A percentile compares a stretch with the other conserved stretches of the same genome.
Conservation (phyloP, 2,888 invertebrate species). For the Cactoblastis cactorum region DNA sequence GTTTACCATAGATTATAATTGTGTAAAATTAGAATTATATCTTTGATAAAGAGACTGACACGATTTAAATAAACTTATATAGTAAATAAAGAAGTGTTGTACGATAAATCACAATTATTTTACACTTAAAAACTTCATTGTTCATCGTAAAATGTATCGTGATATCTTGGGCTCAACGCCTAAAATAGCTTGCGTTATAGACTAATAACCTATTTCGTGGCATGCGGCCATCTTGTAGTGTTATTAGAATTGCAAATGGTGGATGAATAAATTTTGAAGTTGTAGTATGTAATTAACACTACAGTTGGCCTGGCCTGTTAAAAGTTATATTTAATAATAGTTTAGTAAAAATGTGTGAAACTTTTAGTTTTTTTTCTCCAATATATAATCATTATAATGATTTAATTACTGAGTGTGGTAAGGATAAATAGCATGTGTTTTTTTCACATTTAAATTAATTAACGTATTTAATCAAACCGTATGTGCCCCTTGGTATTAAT, state of each 20-base stretch:
- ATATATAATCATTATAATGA: no score
- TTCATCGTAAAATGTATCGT: not conserved
- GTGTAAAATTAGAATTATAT: no score
- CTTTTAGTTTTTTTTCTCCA: no score
- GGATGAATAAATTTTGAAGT: slow-evolving; percentile 22
- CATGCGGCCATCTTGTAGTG: slow-evolving; percentile 23
- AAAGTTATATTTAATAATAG: not conserved
- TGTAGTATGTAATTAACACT: slow-evolving; percentile 12
- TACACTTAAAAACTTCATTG: not conserved
- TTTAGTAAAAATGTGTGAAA: no score
- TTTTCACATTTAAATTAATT: no score
- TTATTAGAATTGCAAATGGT: slow-evolving; percentile 27
- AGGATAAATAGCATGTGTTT: no score
- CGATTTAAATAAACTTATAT: not conserved
- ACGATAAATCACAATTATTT: slow-evolving; percentile 4
- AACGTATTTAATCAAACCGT: no score
- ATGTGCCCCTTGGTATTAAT: no score
- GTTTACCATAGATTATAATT: no score
- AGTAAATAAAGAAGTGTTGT: not conserved
- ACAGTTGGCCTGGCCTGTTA: not conserved
- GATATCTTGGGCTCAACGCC: not conserved
- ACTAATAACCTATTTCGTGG: slow-evolving; percentile 13
- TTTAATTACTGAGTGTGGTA: no score
- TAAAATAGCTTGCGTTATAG: not conserved
- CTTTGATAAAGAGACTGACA: not conserved